Evolutionary conservation across 2,888 invertebrate genomes (phyloP).

Genomic region (Chymomyza procnemis): DNA sequence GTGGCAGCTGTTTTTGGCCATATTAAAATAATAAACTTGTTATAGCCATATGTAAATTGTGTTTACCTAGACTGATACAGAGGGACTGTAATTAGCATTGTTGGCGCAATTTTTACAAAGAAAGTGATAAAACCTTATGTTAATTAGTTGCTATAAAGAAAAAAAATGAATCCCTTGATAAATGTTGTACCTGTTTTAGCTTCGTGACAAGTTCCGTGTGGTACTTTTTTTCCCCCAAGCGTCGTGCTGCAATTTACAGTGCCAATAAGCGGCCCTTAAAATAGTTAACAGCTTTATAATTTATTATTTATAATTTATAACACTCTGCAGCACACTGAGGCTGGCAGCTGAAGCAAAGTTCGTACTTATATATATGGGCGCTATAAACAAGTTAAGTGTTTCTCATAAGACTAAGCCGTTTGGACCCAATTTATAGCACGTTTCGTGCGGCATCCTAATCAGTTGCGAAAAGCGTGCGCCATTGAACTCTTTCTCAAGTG

Average conservation of each 20-base stretch:
- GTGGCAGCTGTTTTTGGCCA: not conserved
- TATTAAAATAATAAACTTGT: not conserved
- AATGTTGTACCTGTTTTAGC: not conserved
- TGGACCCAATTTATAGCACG: conserved; percentile 25
- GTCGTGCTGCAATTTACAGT: no score
- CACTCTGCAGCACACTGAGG: not conserved
- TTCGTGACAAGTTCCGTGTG: not conserved
- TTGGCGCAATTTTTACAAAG: not conserved
- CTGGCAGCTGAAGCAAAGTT: not conserved
- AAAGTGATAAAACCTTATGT: not conserved
- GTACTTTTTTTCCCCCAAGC: no score
- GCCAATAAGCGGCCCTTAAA: no score
- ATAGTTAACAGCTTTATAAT: no score
- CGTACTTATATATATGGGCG: not conserved
- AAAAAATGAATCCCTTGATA: not conserved
- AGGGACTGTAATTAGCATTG: not conserved
- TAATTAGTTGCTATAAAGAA: not conserved
- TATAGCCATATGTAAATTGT: not conserved
- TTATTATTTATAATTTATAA: not conserved
- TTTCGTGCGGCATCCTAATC: not conserved
- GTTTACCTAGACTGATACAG: not conserved
- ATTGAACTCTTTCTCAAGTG: conserved; percentile 20
- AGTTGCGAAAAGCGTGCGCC: conserved; percentile 22
- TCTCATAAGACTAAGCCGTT: conserved; percentile 3
- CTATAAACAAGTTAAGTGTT: not conserved